phyloP scores from a whole-genome alignment of 2,113 vertebrate genomes.

The Pipra filicauda region DNA sequence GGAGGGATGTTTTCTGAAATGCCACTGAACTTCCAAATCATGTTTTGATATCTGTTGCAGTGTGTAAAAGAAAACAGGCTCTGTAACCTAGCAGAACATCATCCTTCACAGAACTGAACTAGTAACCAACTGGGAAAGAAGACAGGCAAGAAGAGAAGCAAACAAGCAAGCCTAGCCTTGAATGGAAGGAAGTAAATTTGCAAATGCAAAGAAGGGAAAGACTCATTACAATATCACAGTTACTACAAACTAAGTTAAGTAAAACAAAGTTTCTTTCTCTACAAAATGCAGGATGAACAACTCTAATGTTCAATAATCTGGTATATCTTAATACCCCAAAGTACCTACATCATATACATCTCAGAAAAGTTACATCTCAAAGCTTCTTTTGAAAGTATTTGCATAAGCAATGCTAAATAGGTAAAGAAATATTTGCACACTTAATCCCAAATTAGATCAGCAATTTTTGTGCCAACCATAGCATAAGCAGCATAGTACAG shows the following conservation, averaged over 20 bases:
- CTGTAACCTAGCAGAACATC: neutral
- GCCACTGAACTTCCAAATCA: neutral
- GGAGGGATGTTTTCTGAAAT: neutral
- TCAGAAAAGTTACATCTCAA: neutral
- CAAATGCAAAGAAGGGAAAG: neutral
- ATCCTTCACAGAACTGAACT: neutral
- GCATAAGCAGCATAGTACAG: neutral
- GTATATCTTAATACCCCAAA: neutral
- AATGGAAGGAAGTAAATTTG: neutral
- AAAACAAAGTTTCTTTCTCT: neutral
- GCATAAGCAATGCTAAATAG: neutral
- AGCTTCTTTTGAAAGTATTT: neutral
- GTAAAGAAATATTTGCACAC: neutral
- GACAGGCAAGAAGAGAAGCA: neutral
- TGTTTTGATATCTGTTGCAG: neutral
- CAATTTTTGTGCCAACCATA: neutral
- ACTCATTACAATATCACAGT: neutral
- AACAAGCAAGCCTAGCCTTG: neutral
- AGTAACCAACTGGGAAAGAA: neutral
- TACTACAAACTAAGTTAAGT: neutral
- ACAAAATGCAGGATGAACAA: neutral
- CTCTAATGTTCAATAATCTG: neutral
- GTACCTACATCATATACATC: neutral
- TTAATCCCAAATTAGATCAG: neutral
- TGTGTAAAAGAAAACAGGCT: neutral